Evolutionary conservation across 2,113 vertebrate genomes (phyloP).

Genomic region (Xiphorhynchus elegans): DNA sequence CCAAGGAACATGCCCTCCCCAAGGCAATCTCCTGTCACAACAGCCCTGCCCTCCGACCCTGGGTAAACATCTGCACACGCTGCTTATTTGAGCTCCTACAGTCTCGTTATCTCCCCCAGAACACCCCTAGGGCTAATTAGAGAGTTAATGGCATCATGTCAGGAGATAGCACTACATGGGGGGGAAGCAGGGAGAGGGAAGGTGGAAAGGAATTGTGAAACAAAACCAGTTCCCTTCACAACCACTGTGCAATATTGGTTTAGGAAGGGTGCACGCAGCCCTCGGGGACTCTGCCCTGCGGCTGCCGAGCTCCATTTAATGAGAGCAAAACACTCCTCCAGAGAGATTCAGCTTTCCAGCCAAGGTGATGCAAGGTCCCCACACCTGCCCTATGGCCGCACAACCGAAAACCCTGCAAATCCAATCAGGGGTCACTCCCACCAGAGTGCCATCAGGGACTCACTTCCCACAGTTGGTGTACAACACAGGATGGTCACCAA

Average conservation of each 20-base stretch:
- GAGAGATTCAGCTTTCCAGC: constrained; percentile 11
- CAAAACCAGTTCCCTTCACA: constrained; percentile 59
- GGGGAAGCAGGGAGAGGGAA: constrained; percentile 27
- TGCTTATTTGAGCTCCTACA: constrained; percentile 64
- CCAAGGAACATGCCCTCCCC: constrained; percentile 24
- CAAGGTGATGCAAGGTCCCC: constrained; percentile 35
- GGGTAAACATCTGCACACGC: constrained; percentile 70
- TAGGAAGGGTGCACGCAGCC: not conserved
- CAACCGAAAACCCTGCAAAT: not conserved
- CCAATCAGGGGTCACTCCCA: not conserved
- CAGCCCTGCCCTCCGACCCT: constrained; percentile 76
- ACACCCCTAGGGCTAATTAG: constrained; percentile 74
- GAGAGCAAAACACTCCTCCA: not conserved
- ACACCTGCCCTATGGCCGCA: not conserved
- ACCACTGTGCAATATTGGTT: constrained; percentile 37
- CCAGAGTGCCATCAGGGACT: not conserved
- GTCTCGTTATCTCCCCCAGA: constrained; percentile 58
- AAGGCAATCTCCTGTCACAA: constrained; percentile 70
- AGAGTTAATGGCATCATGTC: constrained; percentile 60
- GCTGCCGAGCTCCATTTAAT: not conserved
- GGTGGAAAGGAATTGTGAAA: constrained; percentile 55
- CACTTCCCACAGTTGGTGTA: not conserved
- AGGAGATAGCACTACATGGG: constrained; percentile 39
- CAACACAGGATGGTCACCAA: accelerated
- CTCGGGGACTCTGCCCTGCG: not conserved